Percentiles rank a stretch among this genome's conserved stretches.
These are phyloP conservation scores for Dugesia japonica DNA, from an alignment of 2,888 invertebrate genomes.

Conservation along the genomic window DNA sequence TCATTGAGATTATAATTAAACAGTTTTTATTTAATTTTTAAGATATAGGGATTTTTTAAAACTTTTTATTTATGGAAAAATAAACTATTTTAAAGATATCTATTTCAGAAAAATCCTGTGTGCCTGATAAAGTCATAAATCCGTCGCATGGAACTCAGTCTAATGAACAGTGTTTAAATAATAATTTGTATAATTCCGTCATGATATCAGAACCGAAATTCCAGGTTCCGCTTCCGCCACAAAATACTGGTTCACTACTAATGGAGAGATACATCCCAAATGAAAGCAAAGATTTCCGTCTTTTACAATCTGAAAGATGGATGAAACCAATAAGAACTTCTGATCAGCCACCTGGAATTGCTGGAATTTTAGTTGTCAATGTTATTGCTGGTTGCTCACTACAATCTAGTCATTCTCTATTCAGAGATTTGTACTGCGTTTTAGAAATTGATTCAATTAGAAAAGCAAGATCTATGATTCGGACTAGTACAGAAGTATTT, in stretches of 20 bases:
- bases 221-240: neutral
- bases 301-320: neutral
- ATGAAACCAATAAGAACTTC: neutral
- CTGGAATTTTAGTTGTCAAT: constrained; percentile 44
- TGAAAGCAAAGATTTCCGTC: constrained; percentile 1
- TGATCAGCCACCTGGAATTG: constrained; percentile 21
- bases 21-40: no score
- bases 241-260: neutral
- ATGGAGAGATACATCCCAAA: constrained; percentile 6
- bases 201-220: neutral
- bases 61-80: no score
- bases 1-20: no score
- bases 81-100: no score
- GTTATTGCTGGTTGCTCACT: constrained; percentile 51
- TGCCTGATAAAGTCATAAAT: neutral
- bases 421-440: constrained; percentile 77
- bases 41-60: no score
- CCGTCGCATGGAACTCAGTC: neutral
- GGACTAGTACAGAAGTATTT: constrained; percentile 83
- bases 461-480: constrained; percentile 82
- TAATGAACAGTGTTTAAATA: neutral
- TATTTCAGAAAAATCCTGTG: neutral
- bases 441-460: constrained; percentile 88
- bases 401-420: constrained; percentile 44
- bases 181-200: neutral